Conservation (phyloP, 1,140 invertebrate genomes). For the Notospermus geniculatus region DNA sequence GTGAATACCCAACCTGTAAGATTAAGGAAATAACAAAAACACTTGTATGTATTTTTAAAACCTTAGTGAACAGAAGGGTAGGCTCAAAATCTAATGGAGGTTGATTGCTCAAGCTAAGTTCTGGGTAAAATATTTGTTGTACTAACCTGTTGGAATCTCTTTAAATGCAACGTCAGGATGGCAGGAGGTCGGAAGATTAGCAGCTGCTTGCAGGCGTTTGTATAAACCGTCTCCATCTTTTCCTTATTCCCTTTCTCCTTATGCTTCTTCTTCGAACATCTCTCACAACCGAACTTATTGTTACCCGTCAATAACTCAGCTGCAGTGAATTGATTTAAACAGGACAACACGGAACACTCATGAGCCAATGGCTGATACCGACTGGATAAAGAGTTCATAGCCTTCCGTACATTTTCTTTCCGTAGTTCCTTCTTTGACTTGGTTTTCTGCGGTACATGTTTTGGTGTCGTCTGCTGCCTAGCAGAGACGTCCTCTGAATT, state of each 20-base stretch:
- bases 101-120: too few relatives aligned
- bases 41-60: too few relatives aligned
- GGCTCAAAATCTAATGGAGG: too few relatives aligned
- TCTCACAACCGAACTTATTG: constrained; percentile 90
- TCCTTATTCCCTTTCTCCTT: background rate
- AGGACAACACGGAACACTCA: constrained; percentile 75
- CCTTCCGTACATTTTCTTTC: constrained; percentile 29
- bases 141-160: constrained; percentile 72
- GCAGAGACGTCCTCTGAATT: too few relatives aligned
- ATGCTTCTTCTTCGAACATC: constrained; percentile 68
- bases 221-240: constrained; percentile 70
- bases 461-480: too few relatives aligned
- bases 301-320: constrained; percentile 82
- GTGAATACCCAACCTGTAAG: constrained; percentile 60
- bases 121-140: too few relatives aligned
- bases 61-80: too few relatives aligned
- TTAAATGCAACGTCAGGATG: constrained; percentile 90
- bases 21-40: too few relatives aligned
- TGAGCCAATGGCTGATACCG: constrained; percentile 71
- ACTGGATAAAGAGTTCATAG: constrained; percentile 37
- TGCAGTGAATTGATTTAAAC: constrained; percentile 86
- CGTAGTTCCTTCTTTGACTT: constrained; percentile 38
- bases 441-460: constrained; percentile 16
- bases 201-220: constrained; percentile 87
- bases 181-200: constrained; percentile 86